Evolutionary conservation across 1,140 invertebrate species (phyloP), one percentile per base, ranked within the genome.

Genomic region (Lethocerus indicus): DNA sequence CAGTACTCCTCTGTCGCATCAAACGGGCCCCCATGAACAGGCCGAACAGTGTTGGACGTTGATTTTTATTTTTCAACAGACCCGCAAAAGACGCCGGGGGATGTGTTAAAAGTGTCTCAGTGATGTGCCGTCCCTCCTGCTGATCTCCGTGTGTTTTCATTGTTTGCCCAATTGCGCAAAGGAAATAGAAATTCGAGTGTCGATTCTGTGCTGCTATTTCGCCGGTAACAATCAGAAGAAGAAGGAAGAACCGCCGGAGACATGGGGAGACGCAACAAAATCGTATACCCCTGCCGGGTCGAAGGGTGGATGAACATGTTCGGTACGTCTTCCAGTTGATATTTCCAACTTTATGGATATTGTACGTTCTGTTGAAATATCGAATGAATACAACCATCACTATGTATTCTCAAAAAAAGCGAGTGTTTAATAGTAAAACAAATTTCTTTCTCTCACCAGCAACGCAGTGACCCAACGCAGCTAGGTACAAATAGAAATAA

Each of bases 261-360:
- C 37, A 40, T 42, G 3, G 21, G 63, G 52, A 59, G 64, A 42
- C 62, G 58, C 53, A 60, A 62, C 28, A 70, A 67, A 58, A 54
- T 73, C 54, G 69, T 71, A 55, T 79, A 74, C 61, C 78, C 78
- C 39, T 78, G 75, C 60, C 66, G 78, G 26, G 74, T 77, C 25
- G 78, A 81, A 66, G 78, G 78, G 55, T 81, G 78, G 77, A 62
- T 81, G 47, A 74, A 78, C 62, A 70, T 76, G 66, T 76, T 73
- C 60, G 77, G 78, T 80, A 62, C 73, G 74, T 70, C 5, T 3
- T 47, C 23, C n/a, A n/a, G n/a, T n/a, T n/a, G n/a, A n/a, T n/a
- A n/a, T n/a, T n/a, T n/a, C n/a, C n/a, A n/a, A n/a, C n/a, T n/a
- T n/a, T n/a, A n/a, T n/a, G n/a, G n/a, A n/a, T n/a, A n/a, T n/a